Percentiles rank a stretch among this genome's conserved stretches.
Evolutionary conservation across 2,113 vertebrate species (phyloP).

Genomic region (Hyperoodon ampullatus): DNA sequence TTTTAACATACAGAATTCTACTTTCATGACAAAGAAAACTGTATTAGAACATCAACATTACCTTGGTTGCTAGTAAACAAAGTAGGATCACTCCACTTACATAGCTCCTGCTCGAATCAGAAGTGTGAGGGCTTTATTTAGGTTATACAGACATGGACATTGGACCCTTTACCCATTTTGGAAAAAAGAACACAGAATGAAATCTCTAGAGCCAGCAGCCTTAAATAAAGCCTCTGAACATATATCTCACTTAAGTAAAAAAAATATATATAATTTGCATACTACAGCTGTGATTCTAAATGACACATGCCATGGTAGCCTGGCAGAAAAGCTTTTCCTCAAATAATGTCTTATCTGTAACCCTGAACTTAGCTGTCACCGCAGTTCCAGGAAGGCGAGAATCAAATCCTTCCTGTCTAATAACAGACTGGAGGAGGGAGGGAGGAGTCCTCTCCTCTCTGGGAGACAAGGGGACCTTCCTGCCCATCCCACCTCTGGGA

Average conservation of each 20-base stretch:
- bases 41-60: background rate
- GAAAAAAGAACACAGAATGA: background rate
- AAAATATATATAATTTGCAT: background rate
- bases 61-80: background rate
- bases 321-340: background rate
- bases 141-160: background rate
- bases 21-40: slow-evolving; percentile 12
- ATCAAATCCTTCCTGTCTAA: background rate
- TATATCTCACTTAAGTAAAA: background rate
- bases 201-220: background rate
- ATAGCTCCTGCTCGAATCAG: background rate
- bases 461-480: background rate
- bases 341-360: background rate
- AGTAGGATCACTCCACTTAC: background rate
- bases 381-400: background rate
- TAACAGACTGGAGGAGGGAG: background rate
- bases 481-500: background rate
- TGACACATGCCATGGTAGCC: background rate
- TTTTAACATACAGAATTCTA: background rate
- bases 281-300: background rate
- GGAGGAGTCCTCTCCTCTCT: background rate
- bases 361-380: background rate
- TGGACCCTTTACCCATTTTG: background rate
- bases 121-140: background rate
- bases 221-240: background rate